These are phyloP conservation scores for Onychomys leucogaster DNA, from an alignment of 2,797 vertebrate genomes.

Conservation along the genomic window DNA sequence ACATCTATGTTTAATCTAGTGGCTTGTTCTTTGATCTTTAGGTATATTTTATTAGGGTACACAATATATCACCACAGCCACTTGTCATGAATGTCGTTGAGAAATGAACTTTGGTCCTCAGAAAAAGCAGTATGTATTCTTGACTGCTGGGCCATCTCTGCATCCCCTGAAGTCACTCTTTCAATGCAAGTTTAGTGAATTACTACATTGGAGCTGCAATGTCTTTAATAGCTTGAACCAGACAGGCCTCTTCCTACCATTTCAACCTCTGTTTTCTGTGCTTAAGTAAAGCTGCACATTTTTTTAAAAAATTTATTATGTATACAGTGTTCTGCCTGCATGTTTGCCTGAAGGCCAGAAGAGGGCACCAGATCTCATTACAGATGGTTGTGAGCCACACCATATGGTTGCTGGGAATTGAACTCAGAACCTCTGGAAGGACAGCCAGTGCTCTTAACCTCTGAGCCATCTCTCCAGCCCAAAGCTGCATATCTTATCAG, in stretches of 20 bases:
- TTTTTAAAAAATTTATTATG: too few species aligned
- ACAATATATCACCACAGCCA: neutral
- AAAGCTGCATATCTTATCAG: neutral
- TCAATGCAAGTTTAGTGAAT: neutral
- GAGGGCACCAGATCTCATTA: too few species aligned
- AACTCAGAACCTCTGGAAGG: too few species aligned
- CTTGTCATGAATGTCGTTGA: neutral
- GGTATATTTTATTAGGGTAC: too few species aligned
- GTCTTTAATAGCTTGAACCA: slow-evolving; percentile 4
- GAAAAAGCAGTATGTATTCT: neutral
- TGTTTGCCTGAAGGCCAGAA: too few species aligned
- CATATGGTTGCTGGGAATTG: too few species aligned
- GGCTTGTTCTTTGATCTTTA: too few species aligned
- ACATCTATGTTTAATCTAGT: too few species aligned
- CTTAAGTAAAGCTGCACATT: neutral
- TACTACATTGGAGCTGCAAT: neutral
- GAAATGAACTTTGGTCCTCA: neutral
- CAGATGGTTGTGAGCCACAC: too few species aligned
- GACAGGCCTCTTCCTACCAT: neutral
- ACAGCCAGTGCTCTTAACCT: too few species aligned
- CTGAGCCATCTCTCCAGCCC: too few species aligned
- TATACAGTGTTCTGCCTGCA: too few species aligned
- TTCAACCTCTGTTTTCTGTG: neutral
- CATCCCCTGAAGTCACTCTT: neutral
- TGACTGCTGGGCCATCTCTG: neutral